Evolutionary conservation across 2,888 invertebrate species (phyloP), one percentile per base, ranked within the genome.

Genomic region (Panzeria rudis): DNA sequence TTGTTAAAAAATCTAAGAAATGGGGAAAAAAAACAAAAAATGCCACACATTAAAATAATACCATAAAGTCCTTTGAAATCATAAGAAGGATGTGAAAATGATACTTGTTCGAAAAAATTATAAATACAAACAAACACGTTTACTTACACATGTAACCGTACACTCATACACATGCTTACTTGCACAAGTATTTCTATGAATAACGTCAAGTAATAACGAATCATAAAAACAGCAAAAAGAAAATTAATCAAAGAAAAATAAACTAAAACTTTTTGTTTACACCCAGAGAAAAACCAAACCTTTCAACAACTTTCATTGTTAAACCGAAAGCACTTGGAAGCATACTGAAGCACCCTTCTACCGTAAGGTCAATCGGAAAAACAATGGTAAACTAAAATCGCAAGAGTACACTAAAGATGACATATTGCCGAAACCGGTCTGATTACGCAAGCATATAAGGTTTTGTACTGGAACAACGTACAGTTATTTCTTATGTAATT

Each of bases 181-280:
- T 15, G 8, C 41, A 41, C 17, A 25, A 15, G 29, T 35, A 9
- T 17, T 32, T 0, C 15, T 35, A 47, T 47, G 35, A 73, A 72
- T 44, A 72, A 61, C n/a, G n/a, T n/a, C 47, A 73, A 35, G 11
- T 50, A 25, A 52, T 38, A 73, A 38, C 6, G 61, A 62, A 38
- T 50, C 20, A 23, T 35, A 50, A 73, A 62, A 71, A 62, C 5
- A 35, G 47, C 11, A 47, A 35, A 23, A 62, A 13, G 11, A 52
- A 25, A 50, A 50, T 61, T n/a, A 29, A 2, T 17, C 25, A 44
- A 44, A 15, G 0, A 32, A 29, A 59, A 44, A 8, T 15, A n/a
- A n/a, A 47, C 11, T 7, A 11, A 29, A 72, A 59, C 1, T 47
- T 61, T 61, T 13, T 23, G 23, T 17, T 15, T 25, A 25, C 54